Base-by-base conservation (phyloP, 1,140 invertebrate species). In the Papilio machaon region DNA sequence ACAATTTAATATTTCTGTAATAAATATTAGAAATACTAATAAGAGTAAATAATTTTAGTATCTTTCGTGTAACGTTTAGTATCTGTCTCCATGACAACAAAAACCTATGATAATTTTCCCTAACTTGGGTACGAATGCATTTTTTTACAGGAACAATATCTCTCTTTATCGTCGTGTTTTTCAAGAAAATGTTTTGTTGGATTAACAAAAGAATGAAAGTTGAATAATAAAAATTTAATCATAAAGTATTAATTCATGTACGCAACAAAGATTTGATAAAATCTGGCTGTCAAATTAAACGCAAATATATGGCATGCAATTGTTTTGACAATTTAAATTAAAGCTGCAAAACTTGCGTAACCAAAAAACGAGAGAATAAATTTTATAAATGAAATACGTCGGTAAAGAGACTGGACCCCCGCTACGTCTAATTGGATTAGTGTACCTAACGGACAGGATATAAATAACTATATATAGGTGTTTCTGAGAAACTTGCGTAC, bases 321-420 rank as follows among this genome's bases (percentile, higher is more conserved):
- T 79, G 77, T 79, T 79, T 79, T 43, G 77, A 79, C 77, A 79
- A 79, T 79, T 79, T 23, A 79, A 79, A 64, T 79, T 79, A 79
- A 79, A 79, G 77, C 77, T 35, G 58, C 17, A 64, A 60, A 46
- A 79, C 54, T 79, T 64, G 77, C 77, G 77, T 79, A 43, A 64
- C 77, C 77, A 38, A 67, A 67, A 77, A 79, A 79, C 77, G 77
- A 47, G 19, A 79, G 38, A 46, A 64, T 79, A 64, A 79, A 79
- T 67, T 23, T 9, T 38, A 78, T 11, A 60, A 78, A 78, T 58
- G 35, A 58, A 58, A 78, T 78, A 58, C 23, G 76, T 60, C 76
- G 76, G 76, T 78, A 46, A 78, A 58, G 52, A 78, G 76, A 58
- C 54, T n/a, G 77, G 38, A 64, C 77, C 77, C 77, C 77, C 77